Percentiles rank a stretch among this genome's conserved stretches.
phyloP scores from a whole-genome alignment of 1,140 invertebrate species.

The Pteromalus puparum region DNA sequence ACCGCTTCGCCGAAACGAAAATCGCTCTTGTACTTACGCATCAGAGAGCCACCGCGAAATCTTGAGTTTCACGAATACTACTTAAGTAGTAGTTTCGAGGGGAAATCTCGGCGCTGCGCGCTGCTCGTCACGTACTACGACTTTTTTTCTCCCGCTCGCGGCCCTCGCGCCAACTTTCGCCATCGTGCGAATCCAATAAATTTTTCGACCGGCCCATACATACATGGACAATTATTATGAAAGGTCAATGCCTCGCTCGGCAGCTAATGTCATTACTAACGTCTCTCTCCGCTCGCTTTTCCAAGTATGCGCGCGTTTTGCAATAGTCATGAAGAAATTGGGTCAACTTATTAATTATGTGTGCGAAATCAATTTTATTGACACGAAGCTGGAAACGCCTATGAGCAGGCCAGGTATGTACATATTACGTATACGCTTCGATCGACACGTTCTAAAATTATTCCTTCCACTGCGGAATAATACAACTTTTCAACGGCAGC shows the following conservation, averaged over 20 bases:
- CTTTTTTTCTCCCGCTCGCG: neutral
- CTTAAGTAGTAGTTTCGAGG: too few relatives aligned
- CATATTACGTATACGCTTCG: neutral
- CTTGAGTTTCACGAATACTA: too few relatives aligned
- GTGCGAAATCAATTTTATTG: neutral
- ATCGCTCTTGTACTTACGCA: too few relatives aligned
- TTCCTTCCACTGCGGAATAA: neutral
- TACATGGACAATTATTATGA: too few relatives aligned
- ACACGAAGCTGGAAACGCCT: conserved; percentile 2
- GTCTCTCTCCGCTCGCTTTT: neutral
- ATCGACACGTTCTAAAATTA: neutral
- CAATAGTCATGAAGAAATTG: neutral
- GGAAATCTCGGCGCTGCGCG: too few relatives aligned
- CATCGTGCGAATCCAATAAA: too few relatives aligned
- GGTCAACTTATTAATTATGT: conserved; percentile 4
- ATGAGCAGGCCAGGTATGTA: neutral
- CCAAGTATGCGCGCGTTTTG: neutral
- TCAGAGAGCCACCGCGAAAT: too few relatives aligned
- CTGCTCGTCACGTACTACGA: too few relatives aligned
- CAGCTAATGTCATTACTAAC: neutral
- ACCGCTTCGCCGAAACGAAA: too few relatives aligned
- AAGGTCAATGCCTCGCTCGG: neutral
- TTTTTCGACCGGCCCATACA: too few relatives aligned
- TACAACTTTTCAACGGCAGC: neutral
- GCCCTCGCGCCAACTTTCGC: neutral